Conservation (phyloP, 2,113 vertebrate genomes). For the Butorides virescens region DNA sequence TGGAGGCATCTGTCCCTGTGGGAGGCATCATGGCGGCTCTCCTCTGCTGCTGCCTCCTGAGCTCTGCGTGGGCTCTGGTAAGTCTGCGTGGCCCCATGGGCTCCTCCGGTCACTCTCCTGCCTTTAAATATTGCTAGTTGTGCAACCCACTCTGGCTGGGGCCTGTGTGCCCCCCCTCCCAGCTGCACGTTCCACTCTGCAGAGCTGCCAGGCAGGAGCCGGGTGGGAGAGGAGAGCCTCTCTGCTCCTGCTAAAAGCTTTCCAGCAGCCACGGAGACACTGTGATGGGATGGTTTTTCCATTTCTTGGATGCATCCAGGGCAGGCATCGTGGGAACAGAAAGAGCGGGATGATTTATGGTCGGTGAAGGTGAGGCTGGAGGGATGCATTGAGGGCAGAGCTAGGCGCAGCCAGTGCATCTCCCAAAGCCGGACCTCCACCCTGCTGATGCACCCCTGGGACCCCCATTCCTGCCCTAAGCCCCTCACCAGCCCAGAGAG, state of each 20-base stretch:
- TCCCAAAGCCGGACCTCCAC: neutral
- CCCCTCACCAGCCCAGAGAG: neutral
- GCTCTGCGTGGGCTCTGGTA: slow-evolving; percentile 37
- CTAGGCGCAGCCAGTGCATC: neutral
- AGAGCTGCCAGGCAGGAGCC: neutral
- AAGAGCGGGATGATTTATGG: rapidly evolving
- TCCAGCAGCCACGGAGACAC: neutral
- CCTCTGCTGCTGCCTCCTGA: slow-evolving; percentile 42
- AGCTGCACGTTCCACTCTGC: rapidly evolving
- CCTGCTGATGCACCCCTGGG: neutral
- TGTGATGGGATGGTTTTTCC: neutral
- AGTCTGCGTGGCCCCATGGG: neutral
- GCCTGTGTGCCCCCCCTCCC: neutral
- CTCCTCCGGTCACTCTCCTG: neutral
- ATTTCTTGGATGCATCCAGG: neutral
- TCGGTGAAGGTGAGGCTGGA: neutral
- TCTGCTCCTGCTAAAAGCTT: neutral
- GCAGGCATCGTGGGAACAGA: rapidly evolving
- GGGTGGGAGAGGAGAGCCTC: neutral
- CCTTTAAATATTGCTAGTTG: neutral
- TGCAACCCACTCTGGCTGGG: rapidly evolving
- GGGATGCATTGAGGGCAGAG: rapidly evolving
- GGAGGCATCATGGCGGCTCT: neutral
- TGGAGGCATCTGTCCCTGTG: neutral
- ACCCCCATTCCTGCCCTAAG: neutral